Evolutionary conservation across 1,140 invertebrate species (phyloP), one percentile per base, ranked within the genome.

Genomic region (Antheraea pernyi): DNA sequence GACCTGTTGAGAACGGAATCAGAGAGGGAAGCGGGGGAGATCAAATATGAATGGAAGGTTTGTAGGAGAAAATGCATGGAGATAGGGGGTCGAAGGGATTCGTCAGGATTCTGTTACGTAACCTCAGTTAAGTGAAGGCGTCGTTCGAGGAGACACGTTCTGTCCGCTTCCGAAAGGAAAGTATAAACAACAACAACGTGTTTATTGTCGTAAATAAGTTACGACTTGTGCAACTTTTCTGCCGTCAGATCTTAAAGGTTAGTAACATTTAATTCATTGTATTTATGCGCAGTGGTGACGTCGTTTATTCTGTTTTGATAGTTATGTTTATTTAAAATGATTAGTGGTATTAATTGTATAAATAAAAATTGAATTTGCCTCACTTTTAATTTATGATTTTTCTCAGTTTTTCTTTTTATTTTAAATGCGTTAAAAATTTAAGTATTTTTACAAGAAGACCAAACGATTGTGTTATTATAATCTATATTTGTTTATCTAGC

Each of bases 111-210:
- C 68, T 71, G 79, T 90, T 89, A 89, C 87, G 87, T 89, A 89
- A 91, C 80, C 70, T 73, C 83, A 91, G 87, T 91, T 70, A 79
- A 77, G 77, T 73, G 74, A 77, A 72, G 79, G 70, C 75, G 65
- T 79, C 76, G 71, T 68, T 68, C 64, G 59, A 39, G 82, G 70
- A 67, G 67, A 79, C 78, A 84, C 85, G 87, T 82, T 36, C 66
- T 61, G 48, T 59, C 68, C 63, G 69, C 59, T 59, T 68, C 53
- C 61, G 61, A 62, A 70, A 76, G 84, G 82, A 78, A 89, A 42
- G 19, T 48, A 53, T 59, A 86, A 91, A 89, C 80, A 89, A 89
- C 86, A 91, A 89, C 86, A 88, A 84, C 86, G 84, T 91, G 81
- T 88, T 85, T 85, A 80, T 66, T 73, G 71, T 77, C 87, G 88